phyloP scores from a whole-genome alignment of 2,113 vertebrate genomes.

The Lucifuga dentata region DNA sequence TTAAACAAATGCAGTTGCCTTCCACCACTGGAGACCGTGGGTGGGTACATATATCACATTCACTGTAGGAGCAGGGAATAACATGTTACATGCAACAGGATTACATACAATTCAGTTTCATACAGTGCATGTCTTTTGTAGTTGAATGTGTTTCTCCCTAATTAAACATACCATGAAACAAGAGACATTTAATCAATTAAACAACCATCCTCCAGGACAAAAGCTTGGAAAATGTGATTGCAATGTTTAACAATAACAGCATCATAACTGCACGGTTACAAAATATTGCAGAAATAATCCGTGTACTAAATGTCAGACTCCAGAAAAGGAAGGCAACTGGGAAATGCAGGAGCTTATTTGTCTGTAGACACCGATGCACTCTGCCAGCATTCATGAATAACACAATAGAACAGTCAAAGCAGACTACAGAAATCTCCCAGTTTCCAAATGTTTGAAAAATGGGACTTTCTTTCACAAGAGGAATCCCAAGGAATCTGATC shows the following conservation, averaged over 20 bases:
- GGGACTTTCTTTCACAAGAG: constrained; percentile 64
- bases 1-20: constrained; percentile 42
- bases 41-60: constrained; percentile 42
- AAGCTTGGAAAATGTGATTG: constrained; percentile 38
- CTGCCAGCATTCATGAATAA: constrained; percentile 65
- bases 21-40: constrained; percentile 20
- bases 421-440: constrained; percentile 36
- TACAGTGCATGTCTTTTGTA: constrained; percentile 3
- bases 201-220: constrained; percentile 27
- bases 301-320: constrained; percentile 37
- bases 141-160: constrained; percentile 12
- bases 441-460: constrained; percentile 72
- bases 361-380: constrained; percentile 24
- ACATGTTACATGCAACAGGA: constrained; percentile 35
- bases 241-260: constrained; percentile 47
- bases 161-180: constrained; percentile 49
- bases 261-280: constrained; percentile 25
- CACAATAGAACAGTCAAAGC: constrained; percentile 61
- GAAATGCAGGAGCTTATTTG: constrained; percentile 53
- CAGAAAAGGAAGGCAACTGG: constrained; percentile 40
- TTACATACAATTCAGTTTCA: constrained; percentile 31
- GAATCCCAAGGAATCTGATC: constrained; percentile 72
- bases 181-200: constrained; percentile 46
- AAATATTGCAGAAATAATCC: constrained; percentile 51
- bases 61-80: constrained; percentile 34